Evolutionary conservation across 2,113 vertebrate species (phyloP).

Genomic region (Astur gentilis): DNA sequence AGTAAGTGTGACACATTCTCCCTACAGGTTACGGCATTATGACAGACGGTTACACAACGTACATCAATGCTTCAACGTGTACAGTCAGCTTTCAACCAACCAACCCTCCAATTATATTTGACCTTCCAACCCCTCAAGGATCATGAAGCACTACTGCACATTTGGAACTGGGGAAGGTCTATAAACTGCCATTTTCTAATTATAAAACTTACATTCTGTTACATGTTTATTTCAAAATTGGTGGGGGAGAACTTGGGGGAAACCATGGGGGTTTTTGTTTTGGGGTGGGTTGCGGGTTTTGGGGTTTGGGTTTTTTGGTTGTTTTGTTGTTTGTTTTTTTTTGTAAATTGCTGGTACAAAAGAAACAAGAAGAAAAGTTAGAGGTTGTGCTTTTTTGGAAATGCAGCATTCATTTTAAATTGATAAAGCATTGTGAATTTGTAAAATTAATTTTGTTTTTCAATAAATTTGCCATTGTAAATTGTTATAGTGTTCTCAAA

Average conservation of each 20-base stretch:
- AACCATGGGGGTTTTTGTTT: neutral
- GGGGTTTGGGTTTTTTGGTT: too few species aligned
- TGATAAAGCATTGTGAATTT: slow-evolving; percentile 89
- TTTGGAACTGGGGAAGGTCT: slow-evolving; percentile 55
- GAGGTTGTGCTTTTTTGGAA: slow-evolving; percentile 82
- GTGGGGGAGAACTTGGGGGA: slow-evolving; percentile 7
- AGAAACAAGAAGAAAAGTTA: slow-evolving; percentile 50
- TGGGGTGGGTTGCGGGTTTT: neutral
- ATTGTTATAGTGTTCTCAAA: slow-evolving; percentile 81
- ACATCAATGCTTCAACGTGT: slow-evolving; percentile 95
- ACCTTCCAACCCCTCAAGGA: slow-evolving; percentile 93
- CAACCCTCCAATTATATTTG: slow-evolving; percentile 97
- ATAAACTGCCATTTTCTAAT: slow-evolving; percentile 83
- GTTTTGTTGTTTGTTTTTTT: slow-evolving; percentile 11
- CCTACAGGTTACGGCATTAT: slow-evolving; percentile 93
- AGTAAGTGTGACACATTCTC: slow-evolving; percentile 44
- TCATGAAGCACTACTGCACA: slow-evolving; percentile 81
- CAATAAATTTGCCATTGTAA: slow-evolving; percentile 83
- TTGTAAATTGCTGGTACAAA: slow-evolving; percentile 82
- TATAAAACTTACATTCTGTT: slow-evolving; percentile 73
- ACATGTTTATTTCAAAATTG: slow-evolving; percentile 80
- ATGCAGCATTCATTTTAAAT: slow-evolving; percentile 85
- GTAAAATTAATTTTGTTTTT: slow-evolving; percentile 79
- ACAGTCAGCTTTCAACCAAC: slow-evolving; percentile 98
- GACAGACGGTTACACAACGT: slow-evolving; percentile 95